Base-by-base conservation (phyloP, 1,140 invertebrate species). In the Aricia agestis region DNA sequence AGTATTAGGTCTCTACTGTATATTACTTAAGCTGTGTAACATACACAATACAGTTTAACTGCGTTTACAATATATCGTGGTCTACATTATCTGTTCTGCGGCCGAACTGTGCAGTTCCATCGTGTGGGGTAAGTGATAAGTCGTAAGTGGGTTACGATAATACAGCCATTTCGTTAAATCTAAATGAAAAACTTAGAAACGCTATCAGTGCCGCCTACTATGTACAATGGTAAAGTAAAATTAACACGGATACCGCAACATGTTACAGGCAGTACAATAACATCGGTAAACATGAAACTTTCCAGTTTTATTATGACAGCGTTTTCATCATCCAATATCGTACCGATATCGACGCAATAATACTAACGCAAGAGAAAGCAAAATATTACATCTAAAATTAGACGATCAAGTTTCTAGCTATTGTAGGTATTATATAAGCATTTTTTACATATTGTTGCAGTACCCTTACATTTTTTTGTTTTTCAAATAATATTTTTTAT, bases 171-270 rank as follows among this genome's bases (percentile, higher is more conserved):
- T 82, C 66, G 79, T 82, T 80, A 80, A 78, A 72, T 36, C 82
- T 86, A 85, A 78, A 72, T 80, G 68, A 80, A 73, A 85, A 88
- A 87, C 86, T 87, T 88, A 89, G 45, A 82, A 76, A 77, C 74
- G 75, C 80, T 83, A 87, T 88, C 85, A 90, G 86, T 90, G 86
- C 86, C 86, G 78, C 86, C 63, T 84, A 82, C 74, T 88, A 90
- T 87, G 73, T 90, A 90, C 85, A 89, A 70, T 76, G 83, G 78
- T 75, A 86, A 85, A 83, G 78, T 76, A 75, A 76, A 78, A 79
- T 71, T 78, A 80, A 79, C 81, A 74, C 75, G 73, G 71, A 59
- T 63, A 63, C 68, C 11, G 19, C 59, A 19, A 63, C 59, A 63
- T 15, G 45, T 15, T 52, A 52, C 45, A 52, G 45, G 45, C 45